A percentile compares a stretch with the other conserved stretches of the same genome.
phyloP scores from a whole-genome alignment of 2,888 invertebrate species.

The Neuroscelio doddi region DNA sequence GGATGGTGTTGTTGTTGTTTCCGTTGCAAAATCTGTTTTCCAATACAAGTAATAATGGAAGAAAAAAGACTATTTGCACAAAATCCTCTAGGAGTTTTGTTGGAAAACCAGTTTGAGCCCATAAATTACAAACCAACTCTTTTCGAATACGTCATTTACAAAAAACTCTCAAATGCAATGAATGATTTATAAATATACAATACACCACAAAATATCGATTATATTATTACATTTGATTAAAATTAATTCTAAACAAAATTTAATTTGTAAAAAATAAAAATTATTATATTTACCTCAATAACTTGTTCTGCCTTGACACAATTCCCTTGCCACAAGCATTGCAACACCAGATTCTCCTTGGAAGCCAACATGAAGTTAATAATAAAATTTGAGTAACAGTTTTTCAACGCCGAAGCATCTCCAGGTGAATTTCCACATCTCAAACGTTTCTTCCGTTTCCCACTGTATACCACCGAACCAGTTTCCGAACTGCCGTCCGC shows the following conservation, averaged over 20 bases:
- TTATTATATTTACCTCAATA: conserved; percentile 78
- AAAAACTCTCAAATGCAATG: conserved; percentile 75
- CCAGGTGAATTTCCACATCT: conserved; percentile 54
- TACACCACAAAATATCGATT: no score
- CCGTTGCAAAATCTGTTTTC: conserved; percentile 76
- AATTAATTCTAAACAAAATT: no score
- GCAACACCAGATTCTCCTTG: conserved; percentile 82
- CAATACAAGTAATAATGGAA: conserved; percentile 73
- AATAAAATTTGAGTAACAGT: conserved; percentile 71
- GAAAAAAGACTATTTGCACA: conserved; percentile 74
- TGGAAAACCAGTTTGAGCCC: conserved; percentile 46
- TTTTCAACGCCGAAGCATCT: conserved; percentile 64
- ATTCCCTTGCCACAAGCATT: conserved; percentile 83
- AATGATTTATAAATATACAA: conserved; percentile 71
- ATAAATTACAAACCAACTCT: conserved; percentile 74
- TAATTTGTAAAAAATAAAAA: conserved; percentile 7
- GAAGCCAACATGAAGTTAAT: conserved; percentile 83
- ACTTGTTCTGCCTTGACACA: conserved; percentile 85
- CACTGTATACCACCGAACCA: conserved; percentile 70
- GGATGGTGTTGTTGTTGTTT: conserved; percentile 78
- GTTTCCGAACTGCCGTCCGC: conserved; percentile 58
- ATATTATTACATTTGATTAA: no score
- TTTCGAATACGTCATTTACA: conserved; percentile 75
- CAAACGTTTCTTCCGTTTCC: conserved; percentile 71
- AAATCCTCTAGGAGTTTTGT: conserved; percentile 76